Evolutionary conservation across 2,113 vertebrate genomes (phyloP).

Genomic region (Murina feae): DNA sequence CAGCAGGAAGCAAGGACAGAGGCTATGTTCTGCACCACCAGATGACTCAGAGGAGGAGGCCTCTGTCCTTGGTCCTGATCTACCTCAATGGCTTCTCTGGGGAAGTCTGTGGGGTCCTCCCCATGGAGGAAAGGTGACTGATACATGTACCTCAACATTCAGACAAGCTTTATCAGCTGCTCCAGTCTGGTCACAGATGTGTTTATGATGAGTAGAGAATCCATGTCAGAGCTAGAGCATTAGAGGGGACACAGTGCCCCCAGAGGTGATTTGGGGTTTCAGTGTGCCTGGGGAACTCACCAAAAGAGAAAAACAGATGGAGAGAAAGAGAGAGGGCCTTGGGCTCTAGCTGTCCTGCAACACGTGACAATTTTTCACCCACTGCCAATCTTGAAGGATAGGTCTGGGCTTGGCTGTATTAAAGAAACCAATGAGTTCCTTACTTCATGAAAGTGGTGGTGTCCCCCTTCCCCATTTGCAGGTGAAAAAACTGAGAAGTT

Average conservation of each 20-base stretch:
- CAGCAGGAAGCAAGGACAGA: background rate
- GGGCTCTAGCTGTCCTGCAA: background rate
- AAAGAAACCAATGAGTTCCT: background rate
- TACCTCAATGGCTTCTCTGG: background rate
- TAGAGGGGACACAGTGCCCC: background rate
- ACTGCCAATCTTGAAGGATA: background rate
- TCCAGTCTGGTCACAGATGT: background rate
- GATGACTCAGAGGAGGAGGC: too few relatives aligned
- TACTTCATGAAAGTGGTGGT: background rate
- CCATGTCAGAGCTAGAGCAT: fast-evolving
- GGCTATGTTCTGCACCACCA: background rate
- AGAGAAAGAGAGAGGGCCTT: background rate
- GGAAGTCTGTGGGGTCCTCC: background rate
- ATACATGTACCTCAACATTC: background rate
- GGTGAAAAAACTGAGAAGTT: background rate
- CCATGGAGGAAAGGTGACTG: background rate
- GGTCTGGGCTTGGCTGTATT: background rate
- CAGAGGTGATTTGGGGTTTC: background rate
- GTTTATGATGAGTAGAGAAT: background rate
- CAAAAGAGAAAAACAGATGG: background rate
- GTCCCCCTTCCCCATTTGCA: background rate
- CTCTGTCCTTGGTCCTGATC: background rate
- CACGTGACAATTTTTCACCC: background rate
- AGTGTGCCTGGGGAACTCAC: fast-evolving
- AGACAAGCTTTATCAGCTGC: background rate